A percentile compares a stretch with the other conserved stretches of the same genome.
These are phyloP conservation scores for Pinna nobilis DNA, from an alignment of 1,140 invertebrate species.

Conservation along the genomic window DNA sequence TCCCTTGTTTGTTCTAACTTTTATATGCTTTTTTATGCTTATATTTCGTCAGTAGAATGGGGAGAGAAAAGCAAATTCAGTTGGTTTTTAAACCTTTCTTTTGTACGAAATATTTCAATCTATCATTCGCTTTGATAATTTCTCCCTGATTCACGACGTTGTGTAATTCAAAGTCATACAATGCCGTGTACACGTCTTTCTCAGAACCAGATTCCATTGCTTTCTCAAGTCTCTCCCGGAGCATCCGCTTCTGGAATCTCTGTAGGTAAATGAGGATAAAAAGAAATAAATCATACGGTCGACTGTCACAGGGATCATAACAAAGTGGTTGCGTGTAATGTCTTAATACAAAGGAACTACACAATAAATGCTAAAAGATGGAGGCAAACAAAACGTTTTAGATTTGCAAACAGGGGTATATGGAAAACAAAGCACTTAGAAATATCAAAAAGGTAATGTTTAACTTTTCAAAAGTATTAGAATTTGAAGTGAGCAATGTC, in stretches of 20 bases:
- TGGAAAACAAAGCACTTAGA: too few species aligned
- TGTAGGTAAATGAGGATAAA: neutral
- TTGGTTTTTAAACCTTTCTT: conserved; percentile 17
- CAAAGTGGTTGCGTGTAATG: too few species aligned
- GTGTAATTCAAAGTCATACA: conserved; percentile 28
- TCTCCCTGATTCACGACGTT: conserved; percentile 33
- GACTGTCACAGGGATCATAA: too few species aligned
- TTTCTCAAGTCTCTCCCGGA: conserved; percentile 28
- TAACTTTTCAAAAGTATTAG: too few species aligned
- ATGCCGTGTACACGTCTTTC: neutral
- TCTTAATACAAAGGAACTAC: too few species aligned
- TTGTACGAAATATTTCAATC: conserved; percentile 27
- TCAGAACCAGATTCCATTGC: conserved; percentile 9
- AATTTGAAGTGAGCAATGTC: too few species aligned
- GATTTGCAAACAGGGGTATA: too few species aligned
- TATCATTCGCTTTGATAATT: conserved; percentile 35
- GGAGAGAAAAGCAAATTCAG: neutral
- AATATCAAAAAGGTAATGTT: too few species aligned
- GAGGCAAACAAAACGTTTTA: too few species aligned
- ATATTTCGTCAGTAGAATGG: neutral
- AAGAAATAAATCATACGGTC: neutral
- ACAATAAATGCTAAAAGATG: too few species aligned
- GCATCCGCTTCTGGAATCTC: conserved; percentile 37
- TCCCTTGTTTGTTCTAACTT: neutral
- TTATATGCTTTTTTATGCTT: neutral